Base-by-base conservation (phyloP, 1,140 invertebrate species). In the Apis cerana region DNA sequence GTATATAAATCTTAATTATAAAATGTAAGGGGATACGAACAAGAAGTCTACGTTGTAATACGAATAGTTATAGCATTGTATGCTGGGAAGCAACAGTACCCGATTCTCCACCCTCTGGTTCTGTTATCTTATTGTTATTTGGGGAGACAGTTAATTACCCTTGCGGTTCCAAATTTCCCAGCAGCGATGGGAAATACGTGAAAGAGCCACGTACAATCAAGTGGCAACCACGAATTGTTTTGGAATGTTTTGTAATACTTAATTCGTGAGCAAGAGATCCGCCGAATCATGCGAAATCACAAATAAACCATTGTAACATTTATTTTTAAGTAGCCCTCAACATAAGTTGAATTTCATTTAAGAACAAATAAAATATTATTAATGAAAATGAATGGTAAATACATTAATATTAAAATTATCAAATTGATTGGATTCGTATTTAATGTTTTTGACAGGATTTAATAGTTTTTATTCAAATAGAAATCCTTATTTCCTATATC, bases 111-210 rank as follows among this genome's bases (percentile, higher is more conserved):
- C 33, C 9, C 62, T 10, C 23, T 19, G 56, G 21, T 8, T 33
- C 56, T 48, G 56, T 75, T 75, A 75, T 75, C 71, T 75, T 75
- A 75, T 61, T 75, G 71, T 75, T 75, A 75, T 75, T 75, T 59
- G 27, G 71, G 54, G 71, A 75, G 71, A 75, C 56, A 75, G 71
- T 75, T 75, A 75, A 75, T 75, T 75, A 61, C 71, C 71, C 56
- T 23, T 43, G 56, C 10, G 71, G 71, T 62, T 61, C 58, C 56
- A 75, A 75, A 75, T 75, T 75, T 75, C 71, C 21, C 54, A 61
- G 19, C 33, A 33, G 58, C 15, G 21, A n/a, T 23, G 71, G 70
- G 71, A 75, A 61, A 74, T 74, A 61, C 56, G 8, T 21, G 56
- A 43, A 74, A 62, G 71, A 59, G 27, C 33, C 33, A 19, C 58